Base-by-base conservation (phyloP, 2,113 vertebrate species). In the Theristicus caerulescens region DNA sequence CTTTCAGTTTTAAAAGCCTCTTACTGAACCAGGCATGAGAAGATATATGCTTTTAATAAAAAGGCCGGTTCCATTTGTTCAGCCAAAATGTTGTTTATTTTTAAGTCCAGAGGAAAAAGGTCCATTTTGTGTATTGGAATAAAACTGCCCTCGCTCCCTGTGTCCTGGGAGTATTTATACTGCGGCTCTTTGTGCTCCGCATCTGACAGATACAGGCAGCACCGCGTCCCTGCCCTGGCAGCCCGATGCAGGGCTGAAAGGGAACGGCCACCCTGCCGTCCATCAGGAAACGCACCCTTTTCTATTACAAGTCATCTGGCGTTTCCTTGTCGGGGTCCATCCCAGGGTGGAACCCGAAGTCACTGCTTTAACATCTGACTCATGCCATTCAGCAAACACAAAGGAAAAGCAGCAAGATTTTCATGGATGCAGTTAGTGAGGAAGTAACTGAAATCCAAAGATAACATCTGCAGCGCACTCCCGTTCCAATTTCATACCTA, bases 241-340 rank as follows among this genome's bases (percentile, higher is more conserved):
- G 55, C 51, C 16, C 64, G 7, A 4, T 2, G 40, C 0, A 0
- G 67, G 67, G 61, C 65, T 72, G 73, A 17, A 32, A 25, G 42
- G 72, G 59, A 78, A 74, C 3, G 2, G 7, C 58, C 80, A 42
- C 65, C 31, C 66, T 3, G 25, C 38, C 0, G 0, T 31, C 44
- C 26, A 9, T 5, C 61, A 46, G 92, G 78, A 87, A 95, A 38
- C 0, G 0, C 0, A 0, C 0, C 0, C 3, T 8, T 42, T 86
- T 73, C 67, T 62, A 3, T 20, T 16, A 32, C 2, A 2, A 62
- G 22, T 67, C 47, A 24, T 55, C 36, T 57, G 72, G 72, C 1
- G 0, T 65, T 91, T 82, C 77, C 86, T 78, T 6, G 7, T 15
- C 0, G 0, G 36, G 67, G 44, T 95, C 69, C 76, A 61, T 78